phyloP scores from a whole-genome alignment of 2,113 vertebrate species.

The Chaenocephalus aceratus region DNA sequence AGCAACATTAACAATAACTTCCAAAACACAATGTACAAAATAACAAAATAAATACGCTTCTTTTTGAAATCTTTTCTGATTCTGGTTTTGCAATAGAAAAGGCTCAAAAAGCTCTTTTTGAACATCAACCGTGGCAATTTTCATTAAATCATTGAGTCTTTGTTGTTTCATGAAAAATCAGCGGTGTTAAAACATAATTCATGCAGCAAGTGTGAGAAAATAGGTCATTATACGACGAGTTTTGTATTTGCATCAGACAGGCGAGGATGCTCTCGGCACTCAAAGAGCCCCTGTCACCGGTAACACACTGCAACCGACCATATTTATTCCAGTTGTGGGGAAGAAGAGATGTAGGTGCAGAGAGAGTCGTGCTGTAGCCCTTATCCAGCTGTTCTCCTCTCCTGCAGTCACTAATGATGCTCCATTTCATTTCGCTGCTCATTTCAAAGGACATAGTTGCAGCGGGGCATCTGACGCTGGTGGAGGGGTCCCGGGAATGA shows the following conservation, averaged over 20 bases:
- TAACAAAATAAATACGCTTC: constrained; percentile 68
- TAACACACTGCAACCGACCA: constrained; percentile 22
- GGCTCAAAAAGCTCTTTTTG: constrained; percentile 39
- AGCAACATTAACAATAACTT: constrained; percentile 52
- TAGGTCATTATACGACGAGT: constrained; percentile 26
- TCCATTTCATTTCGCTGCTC: constrained; percentile 50
- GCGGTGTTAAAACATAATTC: constrained; percentile 46
- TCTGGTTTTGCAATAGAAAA: constrained; percentile 41
- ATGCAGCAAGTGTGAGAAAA: constrained; percentile 56
- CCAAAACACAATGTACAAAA: constrained; percentile 63
- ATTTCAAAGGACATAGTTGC: constrained; percentile 51
- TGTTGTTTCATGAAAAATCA: constrained; percentile 33
- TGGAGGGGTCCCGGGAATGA: constrained; percentile 4
- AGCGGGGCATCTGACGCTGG: constrained; percentile 32
- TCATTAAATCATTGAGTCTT: constrained; percentile 21
- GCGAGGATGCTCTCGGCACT: constrained; percentile 26
- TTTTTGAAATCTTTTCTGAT: constrained; percentile 1
- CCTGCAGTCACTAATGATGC: constrained; percentile 27
- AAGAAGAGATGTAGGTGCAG: constrained; percentile 34
- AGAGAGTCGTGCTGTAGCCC: constrained; percentile 16
- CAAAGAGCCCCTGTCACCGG: constrained; percentile 1
- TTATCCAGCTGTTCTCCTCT: constrained; percentile 28
- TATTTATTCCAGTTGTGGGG: constrained; percentile 48
- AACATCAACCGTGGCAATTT: constrained; percentile 58
- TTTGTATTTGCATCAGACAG: constrained; percentile 41